Percentiles rank a stretch among this genome's conserved stretches.
phyloP scores from a whole-genome alignment of 2,888 invertebrate species.

The Agonopterix subpropinquella region DNA sequence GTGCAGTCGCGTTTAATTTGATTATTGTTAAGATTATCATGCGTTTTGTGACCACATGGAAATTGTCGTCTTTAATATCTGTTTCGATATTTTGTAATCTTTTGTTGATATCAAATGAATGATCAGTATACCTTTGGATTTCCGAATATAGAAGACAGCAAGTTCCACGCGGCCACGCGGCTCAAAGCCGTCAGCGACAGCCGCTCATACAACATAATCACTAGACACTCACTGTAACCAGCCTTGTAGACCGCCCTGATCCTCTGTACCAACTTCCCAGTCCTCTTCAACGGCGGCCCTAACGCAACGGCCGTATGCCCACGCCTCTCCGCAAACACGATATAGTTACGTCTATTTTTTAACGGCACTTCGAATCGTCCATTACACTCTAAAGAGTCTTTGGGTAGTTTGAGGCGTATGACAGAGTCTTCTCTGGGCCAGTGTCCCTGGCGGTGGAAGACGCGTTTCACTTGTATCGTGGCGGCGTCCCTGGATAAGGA shows the following conservation, averaged over 20 bases:
- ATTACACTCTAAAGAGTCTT: slow-evolving; percentile 47
- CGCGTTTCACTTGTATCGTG: slow-evolving; percentile 60
- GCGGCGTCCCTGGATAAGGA: slow-evolving; percentile 59
- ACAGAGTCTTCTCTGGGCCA: slow-evolving; percentile 60
- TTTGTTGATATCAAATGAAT: slow-evolving; percentile 1
- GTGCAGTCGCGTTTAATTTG: background rate
- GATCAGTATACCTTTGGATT: slow-evolving; percentile 2
- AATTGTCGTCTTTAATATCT: slow-evolving; percentile 1
- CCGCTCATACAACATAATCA: slow-evolving; percentile 19
- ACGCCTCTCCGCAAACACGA: slow-evolving; percentile 66
- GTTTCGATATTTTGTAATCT: background rate
- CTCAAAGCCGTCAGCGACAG: slow-evolving; percentile 1
- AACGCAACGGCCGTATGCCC: slow-evolving; percentile 65
- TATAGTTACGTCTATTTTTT: slow-evolving; percentile 61
- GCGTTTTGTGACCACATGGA: slow-evolving; percentile 8
- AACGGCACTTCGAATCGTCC: slow-evolving; percentile 68
- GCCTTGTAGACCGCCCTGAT: slow-evolving; percentile 68
- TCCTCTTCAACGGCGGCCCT: slow-evolving; percentile 63
- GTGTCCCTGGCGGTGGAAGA: slow-evolving; percentile 57
- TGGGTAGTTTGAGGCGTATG: slow-evolving; percentile 51
- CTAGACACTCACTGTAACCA: slow-evolving; percentile 69
- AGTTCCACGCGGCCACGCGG: slow-evolving; percentile 32
- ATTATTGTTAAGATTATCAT: slow-evolving; percentile 1
- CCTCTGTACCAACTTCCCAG: slow-evolving; percentile 57
- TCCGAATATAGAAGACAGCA: slow-evolving; percentile 16